Percentiles rank a stretch among this genome's conserved stretches.
Evolutionary conservation across 2,113 vertebrate genomes (phyloP).

Genomic region (Corythornis madagascariensis): DNA sequence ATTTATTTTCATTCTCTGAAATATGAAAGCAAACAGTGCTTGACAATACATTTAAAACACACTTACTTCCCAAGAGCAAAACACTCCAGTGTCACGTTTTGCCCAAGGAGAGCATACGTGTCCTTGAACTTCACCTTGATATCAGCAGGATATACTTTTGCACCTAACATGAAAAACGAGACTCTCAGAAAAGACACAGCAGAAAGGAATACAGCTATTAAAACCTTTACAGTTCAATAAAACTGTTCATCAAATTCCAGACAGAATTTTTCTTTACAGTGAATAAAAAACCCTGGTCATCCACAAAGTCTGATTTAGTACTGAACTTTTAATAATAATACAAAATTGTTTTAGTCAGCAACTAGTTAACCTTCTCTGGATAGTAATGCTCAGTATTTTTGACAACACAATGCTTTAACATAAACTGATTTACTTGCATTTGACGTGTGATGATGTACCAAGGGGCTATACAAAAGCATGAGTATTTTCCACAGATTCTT

Average conservation of each 20-base stretch:
- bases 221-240: not conserved
- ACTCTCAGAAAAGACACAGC: not conserved
- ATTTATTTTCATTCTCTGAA: not conserved
- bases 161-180: conserved; percentile 73
- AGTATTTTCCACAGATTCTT: not conserved
- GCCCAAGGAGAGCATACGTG: conserved; percentile 85
- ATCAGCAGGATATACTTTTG: conserved; percentile 92
- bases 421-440: not conserved
- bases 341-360: not conserved
- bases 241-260: not conserved
- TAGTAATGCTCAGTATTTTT: not conserved
- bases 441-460: not conserved
- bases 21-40: not conserved
- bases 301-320: not conserved
- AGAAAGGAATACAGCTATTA: not conserved
- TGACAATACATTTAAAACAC: not conserved
- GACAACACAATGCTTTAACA: not conserved
- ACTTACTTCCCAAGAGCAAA: conserved; percentile 99
- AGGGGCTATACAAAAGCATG: not conserved
- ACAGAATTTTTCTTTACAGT: not conserved
- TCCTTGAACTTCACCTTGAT: conserved; percentile 92
- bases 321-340: not conserved
- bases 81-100: conserved; percentile 94
- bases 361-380: not conserved
- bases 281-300: not conserved